Evolutionary conservation across 2,797 vertebrate species (phyloP), one percentile per base, ranked within the genome.

Genomic region (Silurus lanzhouensis): DNA sequence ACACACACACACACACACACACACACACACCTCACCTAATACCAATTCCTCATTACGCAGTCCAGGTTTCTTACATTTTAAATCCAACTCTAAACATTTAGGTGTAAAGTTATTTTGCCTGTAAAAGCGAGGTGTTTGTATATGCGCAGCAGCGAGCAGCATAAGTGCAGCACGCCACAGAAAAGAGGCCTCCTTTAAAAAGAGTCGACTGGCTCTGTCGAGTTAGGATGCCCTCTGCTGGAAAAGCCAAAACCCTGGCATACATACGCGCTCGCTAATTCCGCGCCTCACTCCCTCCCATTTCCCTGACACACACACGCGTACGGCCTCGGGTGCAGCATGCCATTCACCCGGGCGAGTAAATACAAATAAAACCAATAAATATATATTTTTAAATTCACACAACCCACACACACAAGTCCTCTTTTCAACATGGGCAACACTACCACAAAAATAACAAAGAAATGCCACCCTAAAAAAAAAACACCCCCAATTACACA

Each of bases 211-310:
- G 60, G n/a, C 79, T 81, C 17, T 67, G 67, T 84, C 96, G 96
- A 96, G 95, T 96, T 96, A 97, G 96, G 96, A 96, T 96, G 97
- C 97, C 98, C 98, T 99, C 98, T 99, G 95, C 96, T 98, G 98
- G 57, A 93, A 89, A 92, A 84, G 94, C 92, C 93, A 94, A 88
- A 89, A 94, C 95, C 94, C 84, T 92, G 83, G 91, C 86, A 91
- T 92, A 82, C 88, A 81, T 55, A 70, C 38, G 61, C 76, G 58
- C 83, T 81, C 64, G 58, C 48, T 71, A 22, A 63, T 44, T 82
- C 70, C 17, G 31, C 31, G 14, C 82, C 77, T 52, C 86, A 76
- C 58, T 46, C 83, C 64, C 81, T 75, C 72, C 20, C 81, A 76
- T 58, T 83, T 70, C 83, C 81, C 64, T 58, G 70, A 48, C 78